Evolutionary conservation across 2,113 vertebrate species (phyloP).

Genomic region (Tichodroma muraria): DNA sequence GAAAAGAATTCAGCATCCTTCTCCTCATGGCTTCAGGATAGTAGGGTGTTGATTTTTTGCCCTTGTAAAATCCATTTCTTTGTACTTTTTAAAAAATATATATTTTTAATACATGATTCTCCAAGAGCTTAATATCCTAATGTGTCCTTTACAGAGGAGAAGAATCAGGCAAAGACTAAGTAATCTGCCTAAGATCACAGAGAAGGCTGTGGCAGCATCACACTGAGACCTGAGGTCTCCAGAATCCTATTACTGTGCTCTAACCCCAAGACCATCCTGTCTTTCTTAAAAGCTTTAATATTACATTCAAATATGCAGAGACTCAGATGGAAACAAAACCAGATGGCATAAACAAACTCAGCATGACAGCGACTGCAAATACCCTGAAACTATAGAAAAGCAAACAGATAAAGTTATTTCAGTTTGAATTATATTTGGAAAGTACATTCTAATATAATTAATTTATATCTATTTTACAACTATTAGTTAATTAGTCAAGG

Average conservation of each 20-base stretch:
- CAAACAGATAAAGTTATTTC: not conserved
- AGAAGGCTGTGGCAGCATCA: conserved; percentile 14
- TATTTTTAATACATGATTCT: not conserved
- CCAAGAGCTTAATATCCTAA: conserved; percentile 20
- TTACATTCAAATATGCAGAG: not conserved
- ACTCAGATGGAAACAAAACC: not conserved
- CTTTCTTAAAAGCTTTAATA: conserved; percentile 30
- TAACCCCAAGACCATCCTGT: not conserved
- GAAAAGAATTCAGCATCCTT: not conserved
- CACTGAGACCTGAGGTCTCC: conserved; percentile 6
- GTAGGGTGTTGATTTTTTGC: not conserved
- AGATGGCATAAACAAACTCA: not conserved
- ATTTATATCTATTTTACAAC: not conserved
- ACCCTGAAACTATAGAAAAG: not conserved
- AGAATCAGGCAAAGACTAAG: conserved; percentile 24
- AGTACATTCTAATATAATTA: not conserved
- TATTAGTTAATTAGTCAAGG: not conserved
- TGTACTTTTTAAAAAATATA: not conserved
- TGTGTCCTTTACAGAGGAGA: conserved; percentile 11
- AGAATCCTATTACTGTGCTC: conserved; percentile 30
- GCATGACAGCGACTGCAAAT: not conserved
- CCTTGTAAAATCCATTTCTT: not conserved
- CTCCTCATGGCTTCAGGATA: not conserved
- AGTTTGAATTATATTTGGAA: not conserved
- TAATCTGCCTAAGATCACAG: conserved; percentile 29